These are phyloP conservation scores for Apodemus agrarius DNA, from an alignment of 2,797 vertebrate genomes.

Conservation along the genomic window DNA sequence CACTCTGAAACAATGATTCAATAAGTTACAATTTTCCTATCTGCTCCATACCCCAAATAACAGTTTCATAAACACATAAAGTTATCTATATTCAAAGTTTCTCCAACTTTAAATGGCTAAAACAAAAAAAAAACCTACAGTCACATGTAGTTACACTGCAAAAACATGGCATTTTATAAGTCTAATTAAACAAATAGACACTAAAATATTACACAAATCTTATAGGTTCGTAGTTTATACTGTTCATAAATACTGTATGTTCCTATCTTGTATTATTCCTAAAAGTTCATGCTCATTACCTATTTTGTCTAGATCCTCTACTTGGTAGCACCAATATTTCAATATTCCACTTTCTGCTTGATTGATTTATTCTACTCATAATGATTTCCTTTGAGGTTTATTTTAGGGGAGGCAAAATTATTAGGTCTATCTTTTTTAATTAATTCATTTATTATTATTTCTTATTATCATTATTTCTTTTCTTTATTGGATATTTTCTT, in stretches of 20 bases:
- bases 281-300: neutral
- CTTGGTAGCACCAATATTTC: neutral
- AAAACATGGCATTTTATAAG: neutral
- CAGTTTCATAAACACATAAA: neutral
- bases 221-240: neutral
- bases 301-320: neutral
- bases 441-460: too few relatives aligned
- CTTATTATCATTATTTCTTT: too few relatives aligned
- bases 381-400: neutral
- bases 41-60: neutral
- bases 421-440: neutral
- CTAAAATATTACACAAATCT: neutral
- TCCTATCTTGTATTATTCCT: neutral
- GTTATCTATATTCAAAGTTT: neutral
- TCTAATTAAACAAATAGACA: neutral
- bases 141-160: neutral
- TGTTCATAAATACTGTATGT: neutral
- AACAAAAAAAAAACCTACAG: neutral
- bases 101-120: neutral
- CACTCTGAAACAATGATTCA: neutral
- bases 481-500: too few relatives aligned
- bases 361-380: neutral
- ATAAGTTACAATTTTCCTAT: neutral
- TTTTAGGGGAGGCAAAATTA: neutral
- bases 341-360: neutral